A percentile compares a stretch with the other conserved stretches of the same genome.
These are phyloP conservation scores for Plecotus auritus DNA, from an alignment of 2,113 vertebrate genomes.

Conservation along the genomic window DNA sequence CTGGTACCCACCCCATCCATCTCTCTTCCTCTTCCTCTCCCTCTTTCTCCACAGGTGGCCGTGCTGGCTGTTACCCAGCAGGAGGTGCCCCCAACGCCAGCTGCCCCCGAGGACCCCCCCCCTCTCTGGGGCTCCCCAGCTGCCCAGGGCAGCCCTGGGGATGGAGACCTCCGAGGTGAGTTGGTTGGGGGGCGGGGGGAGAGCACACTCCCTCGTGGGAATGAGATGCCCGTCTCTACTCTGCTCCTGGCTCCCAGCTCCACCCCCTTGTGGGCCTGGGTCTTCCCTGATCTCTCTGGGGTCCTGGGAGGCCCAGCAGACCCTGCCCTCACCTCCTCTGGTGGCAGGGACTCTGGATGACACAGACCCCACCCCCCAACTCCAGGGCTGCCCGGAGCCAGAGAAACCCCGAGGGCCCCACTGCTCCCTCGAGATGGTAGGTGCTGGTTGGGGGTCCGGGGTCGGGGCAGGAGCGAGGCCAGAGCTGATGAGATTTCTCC, in stretches of 20 bases:
- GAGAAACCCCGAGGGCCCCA: not conserved
- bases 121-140: conserved; percentile 83
- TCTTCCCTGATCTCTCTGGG: not conserved
- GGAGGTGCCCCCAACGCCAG: conserved; percentile 48
- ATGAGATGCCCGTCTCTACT: not conserved
- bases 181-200: not conserved
- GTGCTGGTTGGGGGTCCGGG: not conserved
- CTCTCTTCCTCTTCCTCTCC: not conserved
- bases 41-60: conserved; percentile 84
- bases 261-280: not conserved
- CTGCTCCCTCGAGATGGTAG: conserved; percentile 54
- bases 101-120: conserved; percentile 56
- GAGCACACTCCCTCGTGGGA: not conserved
- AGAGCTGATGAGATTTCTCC: not conserved
- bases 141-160: conserved; percentile 85
- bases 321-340: too few relatives aligned
- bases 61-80: conserved; percentile 72
- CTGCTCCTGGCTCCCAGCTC: not conserved
- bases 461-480: not conserved
- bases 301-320: not conserved
- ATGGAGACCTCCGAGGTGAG: conserved; percentile 83
- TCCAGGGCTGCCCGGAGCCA: conserved; percentile 47
- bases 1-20: not conserved
- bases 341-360: not conserved
- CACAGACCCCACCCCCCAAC: not conserved